Evolutionary conservation across 2,797 vertebrate species (phyloP).

Genomic region (Vultur gryphus): DNA sequence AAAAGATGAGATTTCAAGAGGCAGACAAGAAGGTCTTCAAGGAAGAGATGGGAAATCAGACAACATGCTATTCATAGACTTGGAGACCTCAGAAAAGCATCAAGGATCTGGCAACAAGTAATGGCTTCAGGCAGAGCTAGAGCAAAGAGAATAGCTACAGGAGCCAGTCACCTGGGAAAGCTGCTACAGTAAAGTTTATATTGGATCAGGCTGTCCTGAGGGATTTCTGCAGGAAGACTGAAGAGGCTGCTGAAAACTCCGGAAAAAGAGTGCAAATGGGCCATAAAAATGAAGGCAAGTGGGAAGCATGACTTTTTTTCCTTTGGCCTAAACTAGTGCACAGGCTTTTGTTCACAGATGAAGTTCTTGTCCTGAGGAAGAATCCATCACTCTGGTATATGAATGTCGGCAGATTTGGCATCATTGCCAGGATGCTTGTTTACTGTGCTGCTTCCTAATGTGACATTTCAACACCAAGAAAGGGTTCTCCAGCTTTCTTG

Average conservation of each 20-base stretch:
- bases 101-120: neutral
- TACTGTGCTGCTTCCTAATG: neutral
- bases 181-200: slow-evolving; percentile 29
- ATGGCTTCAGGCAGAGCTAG: neutral
- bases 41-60: neutral
- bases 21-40: neutral
- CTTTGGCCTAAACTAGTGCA: neutral
- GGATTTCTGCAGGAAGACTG: slow-evolving; percentile 36
- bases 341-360: neutral
- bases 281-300: slow-evolving; percentile 45
- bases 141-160: neutral
- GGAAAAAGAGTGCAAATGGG: slow-evolving; percentile 32
- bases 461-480: neutral
- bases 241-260: slow-evolving; percentile 44
- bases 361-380: neutral
- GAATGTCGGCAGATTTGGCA: neutral
- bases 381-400: neutral
- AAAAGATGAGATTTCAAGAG: neutral
- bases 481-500: neutral
- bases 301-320: neutral
- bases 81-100: neutral
- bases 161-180: slow-evolving; percentile 54
- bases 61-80: neutral
- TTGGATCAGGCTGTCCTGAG: slow-evolving; percentile 18
- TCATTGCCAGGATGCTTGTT: neutral